Base-by-base conservation (phyloP, 2,888 invertebrate genomes). In the Isoperla grammatica region DNA sequence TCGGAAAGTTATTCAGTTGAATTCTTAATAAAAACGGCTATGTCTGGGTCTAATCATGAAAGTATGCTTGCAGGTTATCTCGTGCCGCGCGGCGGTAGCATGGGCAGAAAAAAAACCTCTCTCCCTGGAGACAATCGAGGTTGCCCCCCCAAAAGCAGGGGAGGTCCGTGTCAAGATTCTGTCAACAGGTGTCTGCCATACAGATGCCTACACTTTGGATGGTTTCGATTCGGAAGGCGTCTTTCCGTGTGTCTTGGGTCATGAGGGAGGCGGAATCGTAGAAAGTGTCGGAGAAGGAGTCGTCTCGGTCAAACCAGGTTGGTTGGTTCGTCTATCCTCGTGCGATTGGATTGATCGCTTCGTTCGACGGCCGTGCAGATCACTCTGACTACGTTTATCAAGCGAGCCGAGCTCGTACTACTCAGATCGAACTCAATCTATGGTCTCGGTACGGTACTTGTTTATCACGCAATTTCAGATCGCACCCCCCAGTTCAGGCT, bases 221-320 rank as follows among this genome's bases (percentile, higher is more conserved):
- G 96, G 96, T 1, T 81, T 85, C 63, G 95, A 96, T 74, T 87
- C 95, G 0, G 95, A 96, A 75, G 95, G 95, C 4, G 76, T 86
- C 12, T 96, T 96, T 69, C 98, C 98, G 0, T 89, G 90, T 2
- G 78, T 99, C 66, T 79, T 99, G 50, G 99, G 99, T 0, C 99
- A 99, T 71, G 99, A 99, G 77, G 98, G 98, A 37, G 88, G 86
- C 59, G 97, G 97, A 39, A 83, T 97, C 68, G 96, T 98, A n/a
- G 98, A 97, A 75, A 95, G 95, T 74, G 82, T 98, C 53, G 98
- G 98, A 0, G 88, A 89, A 70, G 93, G 90, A 15, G 97, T 97
- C 0, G 91, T 88, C 0, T 82, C 84, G 54, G 88, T 96, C 40
- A 82, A 89, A 70, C 81, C 87, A 39, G 96, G 96, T 73, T 29